Percentiles rank a stretch among this genome's conserved stretches.
Evolutionary conservation across 2,113 vertebrate species (phyloP).

Genomic region (Erinaceus europaeus): DNA sequence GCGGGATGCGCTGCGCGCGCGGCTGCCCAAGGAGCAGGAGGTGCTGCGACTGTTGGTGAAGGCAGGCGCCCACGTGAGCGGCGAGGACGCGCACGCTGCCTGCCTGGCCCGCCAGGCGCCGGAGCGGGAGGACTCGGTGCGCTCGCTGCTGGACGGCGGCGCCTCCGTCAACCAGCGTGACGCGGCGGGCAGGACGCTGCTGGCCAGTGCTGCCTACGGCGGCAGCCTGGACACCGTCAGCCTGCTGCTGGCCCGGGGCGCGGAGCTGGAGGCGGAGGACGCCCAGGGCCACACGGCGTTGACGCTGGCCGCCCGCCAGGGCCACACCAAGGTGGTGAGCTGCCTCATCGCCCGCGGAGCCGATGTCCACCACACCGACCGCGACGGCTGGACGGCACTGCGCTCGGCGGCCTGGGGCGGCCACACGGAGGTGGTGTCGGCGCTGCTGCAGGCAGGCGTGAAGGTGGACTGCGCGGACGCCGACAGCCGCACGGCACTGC

Average conservation of each 20-base stretch:
- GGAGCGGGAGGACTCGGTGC: slow-evolving; percentile 96
- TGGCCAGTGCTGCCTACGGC: slow-evolving; percentile 94
- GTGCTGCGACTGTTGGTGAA: slow-evolving; percentile 96
- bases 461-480: slow-evolving; percentile 97
- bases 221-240: slow-evolving; percentile 97
- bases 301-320: slow-evolving; percentile 95
- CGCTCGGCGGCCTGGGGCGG: slow-evolving; percentile 97
- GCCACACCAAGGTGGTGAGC: slow-evolving; percentile 97
- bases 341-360: slow-evolving; percentile 95
- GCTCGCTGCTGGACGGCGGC: slow-evolving; percentile 94
- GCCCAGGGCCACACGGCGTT: slow-evolving; percentile 94
- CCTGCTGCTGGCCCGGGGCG: slow-evolving; percentile 91
- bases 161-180: slow-evolving; percentile 95
- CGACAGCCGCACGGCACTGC: slow-evolving; percentile 93
- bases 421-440: slow-evolving; percentile 96
- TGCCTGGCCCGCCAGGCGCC: slow-evolving; percentile 95
- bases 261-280: slow-evolving; percentile 94
- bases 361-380: slow-evolving; percentile 96
- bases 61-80: slow-evolving; percentile 95
- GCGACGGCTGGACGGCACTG: slow-evolving; percentile 96
- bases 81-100: slow-evolving; percentile 91
- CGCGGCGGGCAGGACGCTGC: slow-evolving; percentile 91
- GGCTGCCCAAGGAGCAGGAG: slow-evolving; percentile 95
- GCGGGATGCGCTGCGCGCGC: slow-evolving; percentile 92
- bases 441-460: slow-evolving; percentile 94